These are phyloP conservation scores for Galendromus occidentalis DNA, from an alignment of 1,140 invertebrate genomes.

Conservation along the genomic window DNA sequence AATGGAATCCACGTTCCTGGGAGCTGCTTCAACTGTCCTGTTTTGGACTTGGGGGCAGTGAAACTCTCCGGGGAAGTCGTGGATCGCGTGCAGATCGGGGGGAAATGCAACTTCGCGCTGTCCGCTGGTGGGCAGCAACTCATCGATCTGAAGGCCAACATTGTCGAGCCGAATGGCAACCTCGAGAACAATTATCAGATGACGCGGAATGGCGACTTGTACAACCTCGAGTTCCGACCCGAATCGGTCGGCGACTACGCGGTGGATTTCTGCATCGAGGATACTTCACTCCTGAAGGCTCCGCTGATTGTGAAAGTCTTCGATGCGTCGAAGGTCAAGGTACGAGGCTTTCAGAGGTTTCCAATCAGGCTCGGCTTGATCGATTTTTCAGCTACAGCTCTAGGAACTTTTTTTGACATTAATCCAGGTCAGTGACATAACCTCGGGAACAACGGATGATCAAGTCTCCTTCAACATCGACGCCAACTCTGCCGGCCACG, in stretches of 20 bases:
- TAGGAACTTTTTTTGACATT: too few relatives aligned
- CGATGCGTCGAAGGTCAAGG: conserved; percentile 68
- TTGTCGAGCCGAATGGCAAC: neutral
- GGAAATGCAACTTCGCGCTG: conserved; percentile 58
- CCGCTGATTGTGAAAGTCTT: conserved; percentile 84
- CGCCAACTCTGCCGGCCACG: conserved; percentile 47
- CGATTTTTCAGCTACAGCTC: neutral
- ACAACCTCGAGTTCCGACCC: neutral
- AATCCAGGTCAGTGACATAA: neutral
- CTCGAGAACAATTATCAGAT: neutral
- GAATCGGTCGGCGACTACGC: conserved; percentile 48
- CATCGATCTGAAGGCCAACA: neutral
- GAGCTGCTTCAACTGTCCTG: conserved; percentile 49
- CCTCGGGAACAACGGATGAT: neutral
- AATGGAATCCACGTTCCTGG: conserved; percentile 81
- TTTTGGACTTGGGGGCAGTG: conserved; percentile 49
- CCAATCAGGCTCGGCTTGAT: neutral
- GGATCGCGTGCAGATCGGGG: conserved; percentile 72
- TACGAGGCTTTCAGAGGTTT: neutral
- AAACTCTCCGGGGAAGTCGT: conserved; percentile 54
- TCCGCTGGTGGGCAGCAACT: conserved; percentile 36
- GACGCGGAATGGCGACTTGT: neutral
- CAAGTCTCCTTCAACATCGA: conserved; percentile 24
- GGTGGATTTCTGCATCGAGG: conserved; percentile 62
- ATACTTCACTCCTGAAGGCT: conserved; percentile 67